Evolutionary conservation across 2,113 vertebrate species (phyloP).

Genomic region (Orcinus orca): DNA sequence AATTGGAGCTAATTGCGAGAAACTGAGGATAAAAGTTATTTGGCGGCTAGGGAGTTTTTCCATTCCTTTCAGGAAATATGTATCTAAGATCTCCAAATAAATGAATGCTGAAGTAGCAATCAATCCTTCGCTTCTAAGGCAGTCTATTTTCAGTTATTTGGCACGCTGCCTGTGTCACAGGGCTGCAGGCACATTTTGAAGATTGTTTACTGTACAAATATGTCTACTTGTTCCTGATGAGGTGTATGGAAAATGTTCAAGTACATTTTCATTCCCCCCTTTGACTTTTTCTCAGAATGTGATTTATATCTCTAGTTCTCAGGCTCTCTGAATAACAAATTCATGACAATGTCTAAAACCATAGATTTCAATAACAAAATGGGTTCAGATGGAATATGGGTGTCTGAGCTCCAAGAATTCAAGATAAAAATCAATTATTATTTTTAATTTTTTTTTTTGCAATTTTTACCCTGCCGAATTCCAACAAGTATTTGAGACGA

Average conservation of each 20-base stretch:
- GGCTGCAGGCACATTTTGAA: constrained; percentile 46
- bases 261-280: constrained; percentile 17
- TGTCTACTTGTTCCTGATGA: constrained; percentile 65
- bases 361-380: constrained; percentile 12
- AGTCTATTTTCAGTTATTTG: constrained; percentile 69
- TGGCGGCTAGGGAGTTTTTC: constrained; percentile 59
- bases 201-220: constrained; percentile 53
- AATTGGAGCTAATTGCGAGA: constrained; percentile 60
- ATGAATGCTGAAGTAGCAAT: constrained; percentile 55
- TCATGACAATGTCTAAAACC: background rate
- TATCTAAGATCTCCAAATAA: constrained; percentile 58
- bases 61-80: constrained; percentile 64
- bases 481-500: background rate
- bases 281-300: constrained; percentile 48
- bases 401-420: constrained; percentile 5
- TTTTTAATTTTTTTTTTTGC: background rate
- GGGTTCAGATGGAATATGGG: background rate
- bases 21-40: constrained; percentile 46
- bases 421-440: constrained; percentile 22
- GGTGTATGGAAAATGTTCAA: constrained; percentile 45
- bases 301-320: constrained; percentile 45
- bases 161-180: constrained; percentile 45
- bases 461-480: constrained; percentile 11
- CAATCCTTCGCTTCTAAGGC: background rate
- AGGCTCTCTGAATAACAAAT: constrained; percentile 22